A percentile compares a stretch with the other conserved stretches of the same genome.
Evolutionary conservation across 2,888 invertebrate genomes (phyloP).

Genomic region (Ornithoptera alexandrae): DNA sequence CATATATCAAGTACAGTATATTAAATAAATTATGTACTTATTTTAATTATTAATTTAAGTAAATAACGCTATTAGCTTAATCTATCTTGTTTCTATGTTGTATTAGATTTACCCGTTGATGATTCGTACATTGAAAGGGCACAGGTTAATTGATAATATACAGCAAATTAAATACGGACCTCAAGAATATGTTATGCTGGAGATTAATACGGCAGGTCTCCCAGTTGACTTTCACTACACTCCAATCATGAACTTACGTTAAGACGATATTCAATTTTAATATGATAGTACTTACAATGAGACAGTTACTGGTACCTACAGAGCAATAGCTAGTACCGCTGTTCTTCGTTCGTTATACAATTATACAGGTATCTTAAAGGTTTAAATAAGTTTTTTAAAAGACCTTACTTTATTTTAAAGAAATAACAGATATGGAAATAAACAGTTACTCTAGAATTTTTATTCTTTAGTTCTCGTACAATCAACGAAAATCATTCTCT

Average conservation of each 20-base stretch:
- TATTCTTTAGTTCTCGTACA: too few species aligned
- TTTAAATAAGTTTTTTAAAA: too few species aligned
- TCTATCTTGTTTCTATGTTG: background rate
- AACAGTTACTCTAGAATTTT: too few species aligned
- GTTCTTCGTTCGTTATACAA: too few species aligned
- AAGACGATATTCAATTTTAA: conserved; percentile 9
- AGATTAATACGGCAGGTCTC: conserved; percentile 21
- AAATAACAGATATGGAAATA: too few species aligned
- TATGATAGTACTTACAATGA: background rate
- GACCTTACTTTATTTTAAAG: too few species aligned
- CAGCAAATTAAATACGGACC: conserved; percentile 18
- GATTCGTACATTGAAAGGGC: conserved; percentile 13
- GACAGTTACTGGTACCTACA: background rate
- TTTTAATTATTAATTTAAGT: background rate
- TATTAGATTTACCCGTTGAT: background rate
- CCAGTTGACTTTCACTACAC: conserved; percentile 19
- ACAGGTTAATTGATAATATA: conserved; percentile 23
- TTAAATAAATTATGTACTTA: background rate
- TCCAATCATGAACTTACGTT: conserved; percentile 2
- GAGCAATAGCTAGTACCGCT: too few species aligned
- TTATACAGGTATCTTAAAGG: too few species aligned
- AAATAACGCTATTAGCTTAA: background rate
- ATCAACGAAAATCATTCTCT: too few species aligned
- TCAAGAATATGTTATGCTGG: background rate
- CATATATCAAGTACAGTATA: too few species aligned